Base-by-base conservation (phyloP, 2,113 vertebrate species). In the Vulpes vulpes region DNA sequence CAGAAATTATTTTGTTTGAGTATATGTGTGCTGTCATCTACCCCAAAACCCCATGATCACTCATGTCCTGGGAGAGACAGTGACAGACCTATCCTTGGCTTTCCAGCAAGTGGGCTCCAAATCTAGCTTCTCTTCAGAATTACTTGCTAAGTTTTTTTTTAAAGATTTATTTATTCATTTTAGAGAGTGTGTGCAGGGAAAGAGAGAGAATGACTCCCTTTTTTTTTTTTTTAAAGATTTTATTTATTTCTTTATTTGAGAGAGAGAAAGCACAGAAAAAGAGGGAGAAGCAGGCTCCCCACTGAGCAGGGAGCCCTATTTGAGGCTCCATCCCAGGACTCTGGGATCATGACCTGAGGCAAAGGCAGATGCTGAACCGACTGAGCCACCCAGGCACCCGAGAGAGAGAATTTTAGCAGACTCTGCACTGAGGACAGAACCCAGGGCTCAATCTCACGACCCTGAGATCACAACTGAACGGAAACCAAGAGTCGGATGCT, bases 41-140 rank as follows among this genome's bases (percentile, higher is more conserved):
- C 32, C 32, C 22, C 32, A 82, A 4, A 4, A 51, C 3, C 11
- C 16, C 9, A 2, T 71, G 67, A 65, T 78, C 67, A 57, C 82
- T 94, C 62, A 30, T 82, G n/a, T 83, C 73, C 2, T 84, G 25
- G 20, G 73, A 83, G 91, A 69, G 43, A 81, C 15, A 94, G 25
- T 78, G 59, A 59, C 76, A 92, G 55, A 80, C 62, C 51, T 51
- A 82, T 62, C 64, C 43, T 89, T 74, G 69, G 88, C 35, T 95
- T 86, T 85, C 64, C 32, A 57, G 62, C 53, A 73, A 49, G 35
- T 55, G 20, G 27, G 73, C 55, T 25, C 64, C 65, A 88, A 94
- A 30, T 95, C 11, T 90, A 87, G 15, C 81, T 82, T 89, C 27
- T 97, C 53, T 78, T 81, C 65, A 76, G 64, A 92, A 89, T 87